Conservation (phyloP, 2,113 vertebrate genomes). For the Hippocampus zosterae region DNA sequence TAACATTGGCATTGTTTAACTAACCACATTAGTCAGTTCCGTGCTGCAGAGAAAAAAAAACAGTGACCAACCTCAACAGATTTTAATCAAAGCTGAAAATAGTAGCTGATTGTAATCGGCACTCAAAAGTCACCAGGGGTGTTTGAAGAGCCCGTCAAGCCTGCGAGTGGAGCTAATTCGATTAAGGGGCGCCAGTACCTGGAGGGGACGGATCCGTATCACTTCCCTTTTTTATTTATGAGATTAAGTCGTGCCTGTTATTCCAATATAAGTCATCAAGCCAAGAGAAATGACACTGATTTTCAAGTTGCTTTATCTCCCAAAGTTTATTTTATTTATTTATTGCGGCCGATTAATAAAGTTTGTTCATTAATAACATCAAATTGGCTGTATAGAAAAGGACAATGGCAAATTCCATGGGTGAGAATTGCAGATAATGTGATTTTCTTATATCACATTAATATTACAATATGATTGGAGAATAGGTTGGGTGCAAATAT, state of each 20-base stretch:
- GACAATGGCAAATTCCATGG: background rate
- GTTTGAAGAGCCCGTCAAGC: conserved; percentile 74
- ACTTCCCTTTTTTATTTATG: conserved; percentile 72
- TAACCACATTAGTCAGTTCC: conserved; percentile 65
- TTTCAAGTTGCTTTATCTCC: conserved; percentile 59
- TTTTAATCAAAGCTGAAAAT: conserved; percentile 78
- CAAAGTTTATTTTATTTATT: conserved; percentile 51
- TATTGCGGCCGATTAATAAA: conserved; percentile 54
- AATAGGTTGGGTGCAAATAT: background rate
- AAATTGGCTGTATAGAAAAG: conserved; percentile 8
- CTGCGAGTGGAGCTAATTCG: conserved; percentile 73
- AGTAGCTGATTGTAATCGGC: conserved; percentile 76
- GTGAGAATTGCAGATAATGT: background rate
- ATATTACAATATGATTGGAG: background rate
- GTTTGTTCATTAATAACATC: conserved; percentile 35
- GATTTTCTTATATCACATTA: background rate
- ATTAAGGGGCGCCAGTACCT: conserved; percentile 75
- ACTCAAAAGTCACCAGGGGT: conserved; percentile 74
- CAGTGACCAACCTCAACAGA: conserved; percentile 68
- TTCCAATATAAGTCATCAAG: conserved; percentile 74
- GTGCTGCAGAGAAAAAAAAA: conserved; percentile 19
- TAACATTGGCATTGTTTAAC: conserved; percentile 58
- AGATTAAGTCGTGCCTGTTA: conserved; percentile 72
- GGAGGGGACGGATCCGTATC: conserved; percentile 73
- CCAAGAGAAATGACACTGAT: conserved; percentile 64